Percentiles rank a stretch among this genome's conserved stretches.
Evolutionary conservation across 35 echinoderm and acorn worm genomes (phyloP).

Genomic region (Lytechinus variegatus): DNA sequence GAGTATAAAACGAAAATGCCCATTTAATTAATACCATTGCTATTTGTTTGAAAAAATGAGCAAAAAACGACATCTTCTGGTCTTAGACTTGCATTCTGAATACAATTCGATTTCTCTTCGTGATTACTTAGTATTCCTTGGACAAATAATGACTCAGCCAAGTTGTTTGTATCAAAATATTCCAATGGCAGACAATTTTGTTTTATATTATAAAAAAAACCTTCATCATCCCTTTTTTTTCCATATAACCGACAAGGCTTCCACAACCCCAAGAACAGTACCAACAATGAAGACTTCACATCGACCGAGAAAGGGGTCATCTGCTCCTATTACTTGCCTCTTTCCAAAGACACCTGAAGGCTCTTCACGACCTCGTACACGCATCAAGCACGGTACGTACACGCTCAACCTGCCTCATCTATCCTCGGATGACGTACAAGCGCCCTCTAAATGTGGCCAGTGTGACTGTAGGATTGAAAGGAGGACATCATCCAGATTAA

Average conservation of each 20-base stretch:
- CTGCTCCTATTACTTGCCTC: constrained; percentile 23
- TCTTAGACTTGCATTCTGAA: too few relatives aligned
- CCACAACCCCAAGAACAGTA: not conserved
- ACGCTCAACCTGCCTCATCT: not conserved
- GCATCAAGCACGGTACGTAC: constrained; percentile 37
- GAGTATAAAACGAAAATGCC: too few relatives aligned
- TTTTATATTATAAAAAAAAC: not conserved
- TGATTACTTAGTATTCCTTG: too few relatives aligned
- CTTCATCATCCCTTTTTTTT: too few relatives aligned
- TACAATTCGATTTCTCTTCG: too few relatives aligned
- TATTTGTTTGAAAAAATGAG: too few relatives aligned
- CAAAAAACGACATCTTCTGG: too few relatives aligned
- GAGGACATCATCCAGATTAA: not conserved
- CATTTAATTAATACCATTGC: too few relatives aligned
- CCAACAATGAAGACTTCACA: not conserved
- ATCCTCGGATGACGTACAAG: not conserved
- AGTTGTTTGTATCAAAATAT: too few relatives aligned
- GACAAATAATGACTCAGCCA: too few relatives aligned
- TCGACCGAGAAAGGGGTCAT: not conserved
- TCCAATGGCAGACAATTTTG: too few relatives aligned
- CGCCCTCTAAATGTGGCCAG: not conserved
- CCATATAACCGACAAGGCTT: not conserved
- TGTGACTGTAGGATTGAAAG: not conserved
- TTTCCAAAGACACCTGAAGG: not conserved
- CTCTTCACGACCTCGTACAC: not conserved